Evolutionary conservation across 2,797 vertebrate species (phyloP).

Genomic region (Chelonia mydas): DNA sequence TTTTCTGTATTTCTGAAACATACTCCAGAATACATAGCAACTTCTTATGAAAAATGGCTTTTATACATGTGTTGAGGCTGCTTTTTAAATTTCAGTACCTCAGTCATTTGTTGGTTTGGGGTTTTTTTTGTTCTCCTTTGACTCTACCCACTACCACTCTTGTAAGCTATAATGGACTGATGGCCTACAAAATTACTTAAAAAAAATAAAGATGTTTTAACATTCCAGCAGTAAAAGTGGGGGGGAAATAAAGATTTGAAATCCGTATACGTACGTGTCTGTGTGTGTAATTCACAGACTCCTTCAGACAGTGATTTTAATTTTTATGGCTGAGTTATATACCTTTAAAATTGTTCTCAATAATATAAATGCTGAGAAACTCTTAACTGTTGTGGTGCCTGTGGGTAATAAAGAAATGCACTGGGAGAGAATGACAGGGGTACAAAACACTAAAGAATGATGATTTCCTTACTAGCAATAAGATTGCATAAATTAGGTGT

Average conservation of each 20-base stretch:
- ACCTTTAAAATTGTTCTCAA: conserved; percentile 27
- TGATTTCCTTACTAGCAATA: conserved; percentile 56
- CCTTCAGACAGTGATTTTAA: conserved; percentile 22
- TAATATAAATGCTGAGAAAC: conserved; percentile 39
- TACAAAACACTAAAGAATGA: conserved; percentile 51
- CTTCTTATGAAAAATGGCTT: not conserved
- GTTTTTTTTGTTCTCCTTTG: not conserved
- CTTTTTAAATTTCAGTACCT: not conserved
- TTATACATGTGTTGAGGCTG: not conserved
- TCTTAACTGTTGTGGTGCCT: not conserved
- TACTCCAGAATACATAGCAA: not conserved
- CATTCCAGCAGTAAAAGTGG: conserved; percentile 15
- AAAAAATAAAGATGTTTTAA: conserved; percentile 33
- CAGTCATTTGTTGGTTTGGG: conserved; percentile 12
- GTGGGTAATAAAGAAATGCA: conserved; percentile 34
- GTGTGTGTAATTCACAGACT: not conserved
- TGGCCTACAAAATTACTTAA: conserved; percentile 37
- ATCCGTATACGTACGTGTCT: not conserved
- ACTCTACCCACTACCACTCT: not conserved
- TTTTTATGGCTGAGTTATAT: conserved; percentile 28
- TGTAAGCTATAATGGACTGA: not conserved
- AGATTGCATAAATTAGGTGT: conserved; percentile 63
- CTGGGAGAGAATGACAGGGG: conserved; percentile 42
- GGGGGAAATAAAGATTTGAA: not conserved
- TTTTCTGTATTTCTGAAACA: not conserved